These are phyloP conservation scores for Chesias legatella DNA, from an alignment of 2,888 invertebrate species.

Conservation along the genomic window DNA sequence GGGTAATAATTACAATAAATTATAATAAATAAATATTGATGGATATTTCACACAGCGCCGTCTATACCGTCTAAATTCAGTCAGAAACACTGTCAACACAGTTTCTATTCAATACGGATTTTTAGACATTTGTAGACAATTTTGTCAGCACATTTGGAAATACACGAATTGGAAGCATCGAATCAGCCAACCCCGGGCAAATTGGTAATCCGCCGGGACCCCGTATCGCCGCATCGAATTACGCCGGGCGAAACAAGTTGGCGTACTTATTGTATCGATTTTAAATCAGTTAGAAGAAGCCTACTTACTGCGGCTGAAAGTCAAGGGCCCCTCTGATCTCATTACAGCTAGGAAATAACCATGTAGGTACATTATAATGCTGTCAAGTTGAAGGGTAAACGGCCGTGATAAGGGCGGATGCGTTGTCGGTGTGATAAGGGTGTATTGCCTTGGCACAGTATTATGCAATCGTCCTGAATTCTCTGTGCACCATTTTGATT, in stretches of 20 bases:
- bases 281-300: conserved; percentile 11
- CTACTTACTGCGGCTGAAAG: conserved; percentile 43
- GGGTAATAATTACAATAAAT: too few relatives aligned
- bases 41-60: too few relatives aligned
- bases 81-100: too few relatives aligned
- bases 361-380: conserved; percentile 31
- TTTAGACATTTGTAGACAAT: not conserved
- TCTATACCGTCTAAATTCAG: too few relatives aligned
- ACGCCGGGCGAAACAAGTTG: not conserved
- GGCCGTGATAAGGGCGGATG: conserved; percentile 15
- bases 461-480: not conserved
- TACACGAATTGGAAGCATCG: not conserved
- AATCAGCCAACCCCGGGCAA: not conserved
- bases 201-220: conserved; percentile 7
- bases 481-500: not conserved
- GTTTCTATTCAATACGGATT: too few relatives aligned
- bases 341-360: conserved; percentile 47
- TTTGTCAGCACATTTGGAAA: not conserved
- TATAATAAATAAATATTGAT: too few relatives aligned
- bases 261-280: conserved; percentile 3
- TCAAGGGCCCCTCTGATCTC: conserved; percentile 65
- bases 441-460: conserved; percentile 4
- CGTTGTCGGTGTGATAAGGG: conserved; percentile 3
- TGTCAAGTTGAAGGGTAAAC: conserved; percentile 49
- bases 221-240: not conserved